phyloP scores from a whole-genome alignment of 2,888 invertebrate genomes.

The Crepidodera aurea region DNA sequence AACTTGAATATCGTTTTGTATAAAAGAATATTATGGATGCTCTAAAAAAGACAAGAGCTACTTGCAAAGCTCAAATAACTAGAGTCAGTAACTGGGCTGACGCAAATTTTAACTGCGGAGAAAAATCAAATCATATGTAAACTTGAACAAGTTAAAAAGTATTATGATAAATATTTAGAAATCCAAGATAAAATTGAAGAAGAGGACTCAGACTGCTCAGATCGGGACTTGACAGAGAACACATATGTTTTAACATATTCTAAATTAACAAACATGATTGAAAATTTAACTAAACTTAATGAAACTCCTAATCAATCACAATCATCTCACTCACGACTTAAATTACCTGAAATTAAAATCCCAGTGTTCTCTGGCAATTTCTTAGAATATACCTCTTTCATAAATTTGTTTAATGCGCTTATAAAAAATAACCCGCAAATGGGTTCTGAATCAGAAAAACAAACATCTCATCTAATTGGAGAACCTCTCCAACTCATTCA shows the following conservation, averaged over 20 bases:
- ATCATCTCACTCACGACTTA: neutral
- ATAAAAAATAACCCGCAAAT: neutral
- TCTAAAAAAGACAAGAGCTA: neutral
- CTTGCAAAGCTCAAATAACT: neutral
- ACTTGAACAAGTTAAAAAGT: neutral
- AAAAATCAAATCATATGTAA: neutral
- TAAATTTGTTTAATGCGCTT: neutral
- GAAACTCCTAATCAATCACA: too few relatives aligned
- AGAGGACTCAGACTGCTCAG: neutral
- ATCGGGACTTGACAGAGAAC: neutral
- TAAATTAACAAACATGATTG: too few relatives aligned
- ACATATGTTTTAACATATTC: neutral
- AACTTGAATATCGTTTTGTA: too few relatives aligned
- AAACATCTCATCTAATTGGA: neutral
- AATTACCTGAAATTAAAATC: slow-evolving; percentile 5
- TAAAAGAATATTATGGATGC: too few relatives aligned
- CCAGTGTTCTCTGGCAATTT: neutral
- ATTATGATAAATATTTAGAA: neutral
- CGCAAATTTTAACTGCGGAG: neutral
- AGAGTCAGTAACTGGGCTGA: neutral
- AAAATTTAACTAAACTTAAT: neutral
- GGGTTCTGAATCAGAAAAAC: neutral
- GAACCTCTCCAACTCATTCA: slow-evolving; percentile 16
- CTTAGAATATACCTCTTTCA: neutral
- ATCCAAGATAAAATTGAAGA: neutral